These are phyloP conservation scores for Eurytoma adleriae DNA, from an alignment of 2,888 invertebrate species.

Conservation along the genomic window DNA sequence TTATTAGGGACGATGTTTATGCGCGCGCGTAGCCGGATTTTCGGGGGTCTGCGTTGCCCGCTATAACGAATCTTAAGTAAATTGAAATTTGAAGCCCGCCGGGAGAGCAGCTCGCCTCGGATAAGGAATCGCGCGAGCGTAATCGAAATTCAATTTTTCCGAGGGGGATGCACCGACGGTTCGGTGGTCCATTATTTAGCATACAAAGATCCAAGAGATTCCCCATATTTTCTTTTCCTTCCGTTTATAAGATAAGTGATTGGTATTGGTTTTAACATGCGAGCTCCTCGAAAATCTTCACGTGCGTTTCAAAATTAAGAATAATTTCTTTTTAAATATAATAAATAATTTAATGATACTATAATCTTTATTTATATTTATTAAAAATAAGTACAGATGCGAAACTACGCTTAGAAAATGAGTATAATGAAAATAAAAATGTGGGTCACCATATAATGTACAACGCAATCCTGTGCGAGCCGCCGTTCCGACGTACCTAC, in stretches of 20 bases:
- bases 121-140: conserved; percentile 27
- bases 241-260: conserved; percentile 17
- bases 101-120: background rate
- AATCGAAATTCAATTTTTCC: conserved; percentile 38
- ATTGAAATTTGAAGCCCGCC: conserved; percentile 28
- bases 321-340: too few relatives aligned
- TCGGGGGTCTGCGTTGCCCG: background rate
- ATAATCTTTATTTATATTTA: too few relatives aligned
- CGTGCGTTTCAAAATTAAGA: too few relatives aligned
- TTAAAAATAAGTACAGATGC: too few relatives aligned
- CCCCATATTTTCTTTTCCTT: background rate
- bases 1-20: conserved; percentile 49
- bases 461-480: too few relatives aligned
- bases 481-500: too few relatives aligned
- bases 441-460: too few relatives aligned
- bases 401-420: too few relatives aligned
- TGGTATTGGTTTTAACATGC: conserved; percentile 6
- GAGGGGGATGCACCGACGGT: background rate
- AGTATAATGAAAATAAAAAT: too few relatives aligned
- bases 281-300: too few relatives aligned
- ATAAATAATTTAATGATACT: too few relatives aligned
- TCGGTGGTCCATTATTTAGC: conserved; percentile 13
- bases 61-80: conserved; percentile 25
- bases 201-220: conserved; percentile 1
- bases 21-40: conserved; percentile 3